Evolutionary conservation across 2,113 vertebrate species (phyloP), one percentile per base, ranked within the genome.

Genomic region (Genyomyrus donnyi): DNA sequence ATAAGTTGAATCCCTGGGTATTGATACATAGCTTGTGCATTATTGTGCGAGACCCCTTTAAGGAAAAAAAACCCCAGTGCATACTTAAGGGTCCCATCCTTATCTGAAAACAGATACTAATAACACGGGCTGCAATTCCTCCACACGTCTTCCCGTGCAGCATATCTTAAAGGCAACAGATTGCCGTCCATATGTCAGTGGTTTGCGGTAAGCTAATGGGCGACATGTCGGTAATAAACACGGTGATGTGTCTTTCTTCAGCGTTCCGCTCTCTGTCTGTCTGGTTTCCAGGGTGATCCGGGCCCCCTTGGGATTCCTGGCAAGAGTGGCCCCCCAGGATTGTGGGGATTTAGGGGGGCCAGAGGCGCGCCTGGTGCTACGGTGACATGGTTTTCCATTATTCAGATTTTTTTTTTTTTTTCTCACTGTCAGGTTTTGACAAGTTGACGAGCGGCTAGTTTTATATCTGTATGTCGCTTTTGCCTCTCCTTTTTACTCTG

Each of bases 321-420:
- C 1, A 98, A 98, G 93, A 97, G 93, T 85, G 98, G 98, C 2
- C 96, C 97, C 46, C 91, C 95, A 13, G 98, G 98, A 53, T 93
- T 94, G n/a, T 95, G 93, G 58, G 98, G 98, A 77, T 97, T 98
- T 89, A 95, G 96, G 0, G 98, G 97, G 1, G 93, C 94, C 45
- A 93, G 97, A 91, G 98, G 97, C 48, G 92, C 93, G 31, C 93
- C 96, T 0, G 98, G 98, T 2, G 94, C 95, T 89, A 94, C 10
- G 53, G 98, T 99, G 94, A 96, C 90, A 90, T 84, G 91, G 3
- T 85, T n/a, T 87, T 88, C 19, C 46, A 77, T 86, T 45, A 45
- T 83, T 83, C 3, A 45, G 9, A 17, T 85, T 46, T 85, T 48
- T 45, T 53, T 1, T 21, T 45, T 85, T 85, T 46, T 2, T n/a